phyloP scores from a whole-genome alignment of 2,113 vertebrate species.

The Corydoras maculifer region DNA sequence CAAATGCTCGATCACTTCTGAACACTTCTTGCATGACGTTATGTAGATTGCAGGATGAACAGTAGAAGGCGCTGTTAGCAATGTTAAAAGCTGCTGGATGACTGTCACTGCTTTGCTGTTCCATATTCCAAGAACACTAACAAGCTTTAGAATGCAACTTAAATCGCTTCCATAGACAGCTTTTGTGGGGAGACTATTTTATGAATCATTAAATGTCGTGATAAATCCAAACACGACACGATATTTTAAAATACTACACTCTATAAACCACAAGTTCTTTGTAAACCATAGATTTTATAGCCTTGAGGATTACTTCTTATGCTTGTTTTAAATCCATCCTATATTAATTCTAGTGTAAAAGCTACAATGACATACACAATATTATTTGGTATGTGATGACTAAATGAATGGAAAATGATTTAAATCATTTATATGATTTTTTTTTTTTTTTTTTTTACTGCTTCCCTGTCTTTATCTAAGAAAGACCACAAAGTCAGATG shows the following conservation, averaged over 20 bases:
- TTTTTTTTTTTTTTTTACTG: neutral
- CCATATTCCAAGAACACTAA: neutral
- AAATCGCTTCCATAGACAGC: conserved; percentile 1
- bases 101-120: neutral
- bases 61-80: conserved; percentile 70
- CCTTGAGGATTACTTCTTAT: neutral
- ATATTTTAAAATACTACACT: neutral
- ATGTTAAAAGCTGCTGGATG: conserved; percentile 35
- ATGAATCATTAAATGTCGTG: neutral
- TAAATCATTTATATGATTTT: no score
- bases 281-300: neutral
- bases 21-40: neutral
- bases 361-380: no score
- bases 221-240: neutral
- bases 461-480: conserved; percentile 25
- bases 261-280: no score
- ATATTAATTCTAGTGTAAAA: no score
- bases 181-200: neutral
- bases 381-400: no score
- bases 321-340: no score
- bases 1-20: conserved; percentile 1
- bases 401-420: no score
- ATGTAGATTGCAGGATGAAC: conserved; percentile 39
- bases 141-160: conserved; percentile 5
- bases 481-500: conserved; percentile 34